These are phyloP conservation scores for Limnephilus lunatus DNA, from an alignment of 2,888 invertebrate genomes.

Conservation along the genomic window DNA sequence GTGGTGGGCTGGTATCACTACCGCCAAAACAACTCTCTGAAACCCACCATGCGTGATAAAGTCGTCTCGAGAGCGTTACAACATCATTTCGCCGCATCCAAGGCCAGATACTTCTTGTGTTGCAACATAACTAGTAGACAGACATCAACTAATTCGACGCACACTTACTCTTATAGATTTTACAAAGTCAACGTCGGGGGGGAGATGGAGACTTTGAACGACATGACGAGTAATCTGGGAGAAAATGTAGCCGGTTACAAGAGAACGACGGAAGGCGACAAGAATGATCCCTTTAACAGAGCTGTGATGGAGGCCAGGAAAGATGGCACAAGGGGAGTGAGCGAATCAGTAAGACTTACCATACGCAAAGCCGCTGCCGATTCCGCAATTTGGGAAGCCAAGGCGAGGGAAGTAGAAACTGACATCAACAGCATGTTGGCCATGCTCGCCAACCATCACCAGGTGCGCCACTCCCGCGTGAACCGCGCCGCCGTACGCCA, in stretches of 20 bases:
- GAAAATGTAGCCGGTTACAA: conserved; percentile 76
- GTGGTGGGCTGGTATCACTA: conserved; percentile 85
- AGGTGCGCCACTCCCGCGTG: conserved; percentile 56
- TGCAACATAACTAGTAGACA: conserved; percentile 79
- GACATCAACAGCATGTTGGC: conserved; percentile 75
- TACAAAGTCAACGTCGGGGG: conserved; percentile 78
- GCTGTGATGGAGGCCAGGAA: conserved; percentile 74
- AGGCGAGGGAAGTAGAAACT: conserved; percentile 73
- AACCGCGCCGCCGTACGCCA: background rate
- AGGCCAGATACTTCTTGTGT: conserved; percentile 79
- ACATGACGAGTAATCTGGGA: conserved; percentile 77
- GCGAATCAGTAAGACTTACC: conserved; percentile 73
- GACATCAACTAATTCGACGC: conserved; percentile 77
- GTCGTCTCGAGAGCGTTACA: conserved; percentile 80
- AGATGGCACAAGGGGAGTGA: conserved; percentile 72
- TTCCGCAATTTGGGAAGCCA: conserved; percentile 73
- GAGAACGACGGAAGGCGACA: conserved; percentile 70
- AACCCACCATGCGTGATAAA: conserved; percentile 81
- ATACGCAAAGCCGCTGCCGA: conserved; percentile 73
- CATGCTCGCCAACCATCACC: conserved; percentile 73
- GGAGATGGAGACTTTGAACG: conserved; percentile 77
- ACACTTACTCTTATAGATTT: conserved; percentile 81
- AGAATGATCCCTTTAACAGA: conserved; percentile 73
- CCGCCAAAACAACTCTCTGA: conserved; percentile 76
- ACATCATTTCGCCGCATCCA: conserved; percentile 77